Evolutionary conservation across 1,140 invertebrate genomes (phyloP), one percentile per base, ranked within the genome.

Genomic region (Trachelipus rathkii): DNA sequence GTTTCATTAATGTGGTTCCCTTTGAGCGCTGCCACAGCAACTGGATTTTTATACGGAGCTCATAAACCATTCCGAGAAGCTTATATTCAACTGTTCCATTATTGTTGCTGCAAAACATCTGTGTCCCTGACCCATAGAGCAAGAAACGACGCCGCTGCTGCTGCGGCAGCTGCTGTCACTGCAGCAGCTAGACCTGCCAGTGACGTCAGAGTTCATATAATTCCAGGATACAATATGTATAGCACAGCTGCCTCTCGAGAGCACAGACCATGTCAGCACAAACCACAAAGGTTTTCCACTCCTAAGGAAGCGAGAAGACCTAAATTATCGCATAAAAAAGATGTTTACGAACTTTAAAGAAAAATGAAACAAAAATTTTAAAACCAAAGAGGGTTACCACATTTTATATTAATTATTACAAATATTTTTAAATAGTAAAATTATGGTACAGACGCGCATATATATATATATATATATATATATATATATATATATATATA

Each of bases 81-180:
- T 5, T 94, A 91, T 83, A 86, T 90, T 23, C 91, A 92, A 82
- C 84, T 93, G 10, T 93, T 93, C 82, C 89, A 93, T 80, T 93
- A 94, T 80, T 93, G 92, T 82, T 93, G 91, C 82, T 93, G 92
- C 85, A 93, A 93, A 84, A 92, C 89, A 8, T 91, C 90, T 6
- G 89, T 93, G 9, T 89, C 90, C 24, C 89, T 91, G 75, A 89
- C 90, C 71, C 74, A 80, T 33, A 73, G 82, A 33, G 91, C 10
- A 86, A 90, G 74, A 86, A 89, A 13, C 84, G 90, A 43, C n/a
- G 88, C 89, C 24, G 80, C 84, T 44, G 68, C 79, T 67, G 72
- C 71, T n/a, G 83, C 86, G 8, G 82, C 89, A 0, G 87, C 89
- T 1, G 85, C 89, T 0, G 87, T 89, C 13, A 73, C 73, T 11